Percentiles rank a stretch among this genome's conserved stretches.
These are phyloP conservation scores for Apamea sordens DNA, from an alignment of 2,888 invertebrate species.

Conservation along the genomic window DNA sequence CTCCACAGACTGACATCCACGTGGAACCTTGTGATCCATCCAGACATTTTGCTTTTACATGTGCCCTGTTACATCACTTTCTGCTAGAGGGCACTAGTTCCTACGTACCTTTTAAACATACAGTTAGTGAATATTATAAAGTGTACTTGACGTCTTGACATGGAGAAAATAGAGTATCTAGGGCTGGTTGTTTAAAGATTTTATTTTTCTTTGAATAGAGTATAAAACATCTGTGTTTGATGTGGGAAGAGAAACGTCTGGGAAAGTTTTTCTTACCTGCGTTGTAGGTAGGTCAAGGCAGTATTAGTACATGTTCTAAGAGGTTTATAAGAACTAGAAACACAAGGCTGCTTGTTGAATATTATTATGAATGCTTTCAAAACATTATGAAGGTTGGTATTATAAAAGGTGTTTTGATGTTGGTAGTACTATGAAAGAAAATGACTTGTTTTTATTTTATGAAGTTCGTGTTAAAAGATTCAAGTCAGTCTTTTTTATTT, in stretches of 20 bases:
- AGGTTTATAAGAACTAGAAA: neutral
- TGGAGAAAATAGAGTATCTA: slow-evolving; percentile 14
- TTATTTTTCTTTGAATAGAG: slow-evolving; percentile 18
- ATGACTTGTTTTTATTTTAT: neutral
- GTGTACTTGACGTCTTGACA: slow-evolving; percentile 34
- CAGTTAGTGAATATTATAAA: neutral
- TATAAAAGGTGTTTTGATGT: neutral
- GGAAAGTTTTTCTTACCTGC: neutral
- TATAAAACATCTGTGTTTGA: slow-evolving; percentile 19
- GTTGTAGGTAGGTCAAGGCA: neutral
- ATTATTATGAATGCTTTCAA: slow-evolving; percentile 11
- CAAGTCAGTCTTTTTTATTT: neutral
- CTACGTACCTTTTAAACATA: slow-evolving; percentile 5
- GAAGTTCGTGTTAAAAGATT: neutral
- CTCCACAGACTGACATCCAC: neutral
- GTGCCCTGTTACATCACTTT: slow-evolving; percentile 6
- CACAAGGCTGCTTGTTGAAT: neutral
- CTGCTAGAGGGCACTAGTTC: slow-evolving; percentile 11
- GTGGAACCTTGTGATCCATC: neutral
- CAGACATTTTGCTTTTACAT: slow-evolving; percentile 7
- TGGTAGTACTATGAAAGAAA: neutral
- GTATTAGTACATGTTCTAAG: neutral
- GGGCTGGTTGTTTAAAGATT: slow-evolving; percentile 9
- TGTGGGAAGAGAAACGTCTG: neutral
- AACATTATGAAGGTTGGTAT: neutral